phyloP scores from a whole-genome alignment of 2,888 invertebrate genomes.

The Schrankia costaestrigalis region DNA sequence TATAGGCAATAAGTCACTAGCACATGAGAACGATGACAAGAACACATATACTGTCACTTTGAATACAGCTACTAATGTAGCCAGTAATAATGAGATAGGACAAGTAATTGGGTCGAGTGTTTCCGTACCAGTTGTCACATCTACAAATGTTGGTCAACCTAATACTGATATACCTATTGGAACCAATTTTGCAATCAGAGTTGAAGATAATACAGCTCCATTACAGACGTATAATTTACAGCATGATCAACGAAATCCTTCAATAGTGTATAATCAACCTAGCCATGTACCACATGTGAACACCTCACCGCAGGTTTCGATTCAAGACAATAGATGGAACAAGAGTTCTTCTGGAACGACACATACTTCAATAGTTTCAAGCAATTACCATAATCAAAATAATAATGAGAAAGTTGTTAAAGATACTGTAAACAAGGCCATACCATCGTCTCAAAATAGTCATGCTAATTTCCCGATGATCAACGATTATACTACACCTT shows the following conservation, averaged over 20 bases:
- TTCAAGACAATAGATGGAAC: constrained; percentile 67
- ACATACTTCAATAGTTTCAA: constrained; percentile 29
- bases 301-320: constrained; percentile 38
- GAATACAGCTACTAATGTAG: constrained; percentile 65
- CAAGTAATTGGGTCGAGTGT: constrained; percentile 65
- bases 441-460: constrained; percentile 56
- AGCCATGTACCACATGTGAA: constrained; percentile 35
- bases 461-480: constrained; percentile 76
- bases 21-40: constrained; percentile 41
- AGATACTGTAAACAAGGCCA: constrained; percentile 25
- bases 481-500: constrained; percentile 44
- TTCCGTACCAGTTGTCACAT: constrained; percentile 54
- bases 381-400: constrained; percentile 29
- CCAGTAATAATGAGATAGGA: constrained; percentile 47
- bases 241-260: constrained; percentile 47
- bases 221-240: constrained; percentile 55
- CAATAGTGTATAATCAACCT: constrained; percentile 41
- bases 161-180: constrained; percentile 74
- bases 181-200: constrained; percentile 73
- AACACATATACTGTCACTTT: constrained; percentile 62
- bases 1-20: constrained; percentile 46
- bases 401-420: constrained; percentile 25
- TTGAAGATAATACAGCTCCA: constrained; percentile 62
- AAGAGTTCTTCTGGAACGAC: constrained; percentile 41
- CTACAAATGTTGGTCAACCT: constrained; percentile 48